phyloP scores from a whole-genome alignment of 2,113 vertebrate genomes.

The Anolis sagrei region DNA sequence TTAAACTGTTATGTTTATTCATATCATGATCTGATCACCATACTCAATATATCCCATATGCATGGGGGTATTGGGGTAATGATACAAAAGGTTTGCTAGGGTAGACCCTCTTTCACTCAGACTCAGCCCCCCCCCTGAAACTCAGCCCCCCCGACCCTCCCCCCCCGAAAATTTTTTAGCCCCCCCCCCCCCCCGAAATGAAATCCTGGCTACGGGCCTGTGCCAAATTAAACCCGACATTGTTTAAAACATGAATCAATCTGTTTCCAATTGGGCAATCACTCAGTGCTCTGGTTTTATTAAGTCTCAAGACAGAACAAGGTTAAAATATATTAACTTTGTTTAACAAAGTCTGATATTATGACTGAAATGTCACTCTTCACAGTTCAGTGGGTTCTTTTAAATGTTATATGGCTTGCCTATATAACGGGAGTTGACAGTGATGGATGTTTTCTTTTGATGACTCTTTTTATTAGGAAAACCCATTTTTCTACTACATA shows the following conservation, averaged over 20 bases:
- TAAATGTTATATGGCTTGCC: constrained; percentile 42
- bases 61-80: too few relatives aligned
- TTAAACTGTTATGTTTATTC: too few relatives aligned
- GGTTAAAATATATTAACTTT: constrained; percentile 67
- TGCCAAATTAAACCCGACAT: constrained; percentile 64
- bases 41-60: too few relatives aligned
- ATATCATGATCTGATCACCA: too few relatives aligned
- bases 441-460: constrained; percentile 34
- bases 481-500: constrained; percentile 20
- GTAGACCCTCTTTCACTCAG: too few relatives aligned
- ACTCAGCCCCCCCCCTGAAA: too few relatives aligned
- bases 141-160: too few relatives aligned
- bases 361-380: constrained; percentile 69
- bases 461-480: constrained; percentile 23
- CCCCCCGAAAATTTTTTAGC: too few relatives aligned
- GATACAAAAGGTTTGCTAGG: too few relatives aligned
- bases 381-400: constrained; percentile 61
- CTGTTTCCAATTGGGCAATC: constrained; percentile 57
- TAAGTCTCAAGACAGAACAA: constrained; percentile 61
- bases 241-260: constrained; percentile 57
- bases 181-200: too few relatives aligned
- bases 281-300: constrained; percentile 58
- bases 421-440: constrained; percentile 39
- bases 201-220: too few relatives aligned
- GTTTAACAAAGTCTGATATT: constrained; percentile 70